Base-by-base conservation (phyloP, 1,140 invertebrate species). In the Diprion similis region DNA sequence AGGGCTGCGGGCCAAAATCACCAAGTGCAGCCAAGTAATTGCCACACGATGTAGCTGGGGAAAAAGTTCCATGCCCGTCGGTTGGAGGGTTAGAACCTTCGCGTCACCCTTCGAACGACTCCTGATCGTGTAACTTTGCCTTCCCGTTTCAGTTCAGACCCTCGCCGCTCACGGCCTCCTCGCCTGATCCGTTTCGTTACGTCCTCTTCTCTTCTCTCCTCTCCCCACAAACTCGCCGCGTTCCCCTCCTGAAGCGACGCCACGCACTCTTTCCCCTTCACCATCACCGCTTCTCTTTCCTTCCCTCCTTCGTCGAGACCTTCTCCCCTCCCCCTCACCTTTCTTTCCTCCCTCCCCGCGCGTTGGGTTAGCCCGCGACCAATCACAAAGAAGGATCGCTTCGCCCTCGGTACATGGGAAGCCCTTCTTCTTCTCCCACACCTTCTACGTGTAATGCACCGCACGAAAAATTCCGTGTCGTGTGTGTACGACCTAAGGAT, bases 301-400 rank as follows among this genome's bases (percentile, higher is more conserved):
- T 66, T 19, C n/a, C 19, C 13, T 18, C 24, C 45, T 13, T 11
- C 19, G 47, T 47, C 66, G 66, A 24, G 64, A 59, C 70, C 67
- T 77, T 70, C 46, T 51, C 71, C 77, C 68, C 70, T 72, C 73
- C 59, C 18, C 13, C 37, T 37, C 47, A n/a, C 48, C 46, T 7
- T 64, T 13, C 68, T 67, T 75, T 47, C 64, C 66, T 68, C 68
- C 13, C 9, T 65, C 71, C 66, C 45, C 24, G 24, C 24, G 18
- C 65, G n/a, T 77, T 76, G 75, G 74, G 75, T 73, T 78, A 80
- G 78, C 72, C 72, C 74, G 72, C 76, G 77, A 75, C 79, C 79
- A 80, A 80, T 80, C 79, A 79, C 78, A 76, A 72, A 10, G 19
- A 74, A 77, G 77, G 78, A 73, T 76, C 74, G 69, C 72, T 69